Base-by-base conservation (phyloP, 2,797 vertebrate genomes). In the Prunella strophiata region DNA sequence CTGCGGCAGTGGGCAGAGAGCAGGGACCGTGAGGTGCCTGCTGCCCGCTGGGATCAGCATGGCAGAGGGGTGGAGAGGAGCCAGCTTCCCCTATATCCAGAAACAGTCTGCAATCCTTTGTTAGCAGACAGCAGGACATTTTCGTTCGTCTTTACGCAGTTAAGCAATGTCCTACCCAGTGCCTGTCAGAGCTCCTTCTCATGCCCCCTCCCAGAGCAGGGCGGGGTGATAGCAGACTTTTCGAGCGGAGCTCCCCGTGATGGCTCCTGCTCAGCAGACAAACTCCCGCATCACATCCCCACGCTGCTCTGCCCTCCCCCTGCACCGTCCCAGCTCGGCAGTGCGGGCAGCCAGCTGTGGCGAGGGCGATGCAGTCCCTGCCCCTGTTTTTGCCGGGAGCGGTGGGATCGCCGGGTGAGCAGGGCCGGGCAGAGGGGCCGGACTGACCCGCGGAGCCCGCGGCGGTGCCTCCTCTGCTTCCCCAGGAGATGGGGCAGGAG, bases 401-500 rank as follows among this genome's bases (percentile, higher is more conserved):
- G 12, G 26, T n/a, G 51, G 57, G 61, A 38, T 47, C 11, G 45
- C 43, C 20, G n/a, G 11, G 4, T 26, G 63, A 52, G 57, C 5
- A 42, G 50, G 54, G 18, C 63, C n/a, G 32, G 65, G 26, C 77
- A 45, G 38, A 66, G 61, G 38, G 20, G 14, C 75, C 21, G 52
- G 52, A 15, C 29, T 5, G 65, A 12, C 8, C 62, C 30, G 25
- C 50, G 7, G 42, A 55, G 15, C 34, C 54, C 4, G 34, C 20
- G 18, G 61, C 21, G 21, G 5, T 27, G 57, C n/a, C 47, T 32
- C 13, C 38, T 81, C 70, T 11, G 34, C 58, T 92, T 88, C 42
- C 54, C 66, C 92, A 34, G 66, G 76, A 90, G 86, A 91, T 75
- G 92, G 73, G 77, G 83, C 88, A 52, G 93, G 66, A 80, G 85